Conservation (phyloP, 2,797 vertebrate species). For the Oceanodroma leucorhoa region DNA sequence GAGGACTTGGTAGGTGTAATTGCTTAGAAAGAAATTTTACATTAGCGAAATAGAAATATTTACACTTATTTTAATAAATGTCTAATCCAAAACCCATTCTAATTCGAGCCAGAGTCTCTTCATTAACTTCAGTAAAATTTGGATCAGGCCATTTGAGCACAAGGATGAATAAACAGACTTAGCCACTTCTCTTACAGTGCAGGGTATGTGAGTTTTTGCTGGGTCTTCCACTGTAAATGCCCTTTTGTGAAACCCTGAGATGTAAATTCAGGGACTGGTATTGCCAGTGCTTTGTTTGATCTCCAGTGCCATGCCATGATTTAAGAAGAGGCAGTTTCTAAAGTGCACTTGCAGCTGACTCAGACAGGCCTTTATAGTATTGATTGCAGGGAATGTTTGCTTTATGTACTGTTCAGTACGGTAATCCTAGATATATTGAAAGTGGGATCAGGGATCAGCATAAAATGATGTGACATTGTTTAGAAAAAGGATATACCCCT, state of each 20-base stretch:
- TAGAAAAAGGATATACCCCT: conserved; percentile 34
- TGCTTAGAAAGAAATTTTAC: background rate
- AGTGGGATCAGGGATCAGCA: conserved; percentile 50
- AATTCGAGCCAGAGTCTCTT: background rate
- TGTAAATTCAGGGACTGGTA: conserved; percentile 6
- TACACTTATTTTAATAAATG: background rate
- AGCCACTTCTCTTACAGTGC: background rate
- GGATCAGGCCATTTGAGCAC: background rate
- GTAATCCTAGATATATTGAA: conserved; percentile 62
- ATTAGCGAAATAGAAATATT: background rate
- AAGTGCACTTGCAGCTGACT: conserved; percentile 42
- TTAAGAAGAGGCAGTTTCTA: conserved; percentile 34
- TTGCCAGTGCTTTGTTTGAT: background rate
- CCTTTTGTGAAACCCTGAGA: background rate
- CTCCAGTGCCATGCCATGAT: background rate
- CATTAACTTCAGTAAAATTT: background rate
- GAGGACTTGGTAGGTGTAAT: background rate
- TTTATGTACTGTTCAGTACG: conserved; percentile 37
- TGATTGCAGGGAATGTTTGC: conserved; percentile 58
- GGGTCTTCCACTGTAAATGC: background rate
- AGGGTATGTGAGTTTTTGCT: background rate
- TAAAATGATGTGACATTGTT: conserved; percentile 58
- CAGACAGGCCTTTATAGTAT: conserved; percentile 30
- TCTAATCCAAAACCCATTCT: background rate
- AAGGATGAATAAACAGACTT: background rate